Percentiles rank a stretch among this genome's conserved stretches.
Evolutionary conservation across 2,888 invertebrate genomes (phyloP).

Genomic region (Pachydiplax longipennis): DNA sequence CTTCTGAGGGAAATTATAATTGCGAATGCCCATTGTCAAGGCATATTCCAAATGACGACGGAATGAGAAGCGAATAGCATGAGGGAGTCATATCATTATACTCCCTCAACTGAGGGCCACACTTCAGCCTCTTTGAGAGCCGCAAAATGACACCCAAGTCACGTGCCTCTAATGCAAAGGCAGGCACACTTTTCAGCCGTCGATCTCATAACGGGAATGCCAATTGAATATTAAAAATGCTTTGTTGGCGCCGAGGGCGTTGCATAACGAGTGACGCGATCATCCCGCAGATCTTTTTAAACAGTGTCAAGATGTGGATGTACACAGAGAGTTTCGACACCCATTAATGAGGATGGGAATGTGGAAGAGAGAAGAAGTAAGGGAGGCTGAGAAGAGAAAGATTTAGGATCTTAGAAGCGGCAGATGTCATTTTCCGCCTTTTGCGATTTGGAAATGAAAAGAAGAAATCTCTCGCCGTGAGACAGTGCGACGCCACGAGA

Average conservation of each 20-base stretch:
- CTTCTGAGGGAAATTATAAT: no score
- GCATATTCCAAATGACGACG: neutral
- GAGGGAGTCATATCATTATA: neutral
- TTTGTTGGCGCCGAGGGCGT: neutral
- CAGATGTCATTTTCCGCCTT: neutral
- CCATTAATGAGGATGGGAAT: neutral
- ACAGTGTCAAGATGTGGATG: neutral
- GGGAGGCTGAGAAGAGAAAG: neutral
- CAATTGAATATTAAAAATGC: neutral
- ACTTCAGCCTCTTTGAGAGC: neutral
- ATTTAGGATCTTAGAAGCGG: neutral
- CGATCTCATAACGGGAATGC: neutral
- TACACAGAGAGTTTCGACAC: neutral
- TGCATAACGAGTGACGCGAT: neutral
- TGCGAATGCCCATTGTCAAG: no score
- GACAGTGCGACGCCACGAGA: neutral
- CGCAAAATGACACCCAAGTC: neutral
- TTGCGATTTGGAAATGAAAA: neutral
- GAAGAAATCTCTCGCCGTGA: neutral
- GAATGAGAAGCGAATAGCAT: neutral
- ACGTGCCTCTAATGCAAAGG: neutral
- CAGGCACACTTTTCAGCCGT: neutral
- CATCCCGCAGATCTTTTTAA: neutral
- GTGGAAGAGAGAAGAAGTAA: neutral
- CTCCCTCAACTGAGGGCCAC: no score